Evolutionary conservation across 92 coral and sea anemone genomes (phyloP).

Genomic region (Umimayanthus chanpuru): DNA sequence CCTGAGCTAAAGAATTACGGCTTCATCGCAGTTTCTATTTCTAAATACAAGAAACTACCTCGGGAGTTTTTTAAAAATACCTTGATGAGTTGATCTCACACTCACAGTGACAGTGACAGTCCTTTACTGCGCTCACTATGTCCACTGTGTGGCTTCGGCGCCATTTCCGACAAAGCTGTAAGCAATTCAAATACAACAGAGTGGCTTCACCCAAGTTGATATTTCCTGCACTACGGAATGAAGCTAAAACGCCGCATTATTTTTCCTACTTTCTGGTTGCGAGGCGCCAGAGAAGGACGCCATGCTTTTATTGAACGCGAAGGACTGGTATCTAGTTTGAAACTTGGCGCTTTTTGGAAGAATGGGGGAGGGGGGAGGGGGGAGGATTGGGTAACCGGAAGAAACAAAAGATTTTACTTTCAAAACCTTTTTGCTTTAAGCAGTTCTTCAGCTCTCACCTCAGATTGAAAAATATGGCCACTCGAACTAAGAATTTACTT

Average conservation of each 20-base stretch:
- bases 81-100: not conserved
- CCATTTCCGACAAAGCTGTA: not conserved
- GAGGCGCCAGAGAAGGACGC: not conserved
- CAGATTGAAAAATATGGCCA: no score
- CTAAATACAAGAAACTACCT: not conserved
- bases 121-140: not conserved
- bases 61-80: not conserved
- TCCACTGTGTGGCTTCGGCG: not conserved
- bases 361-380: no score
- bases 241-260: constrained; percentile 1
- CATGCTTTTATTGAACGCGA: not conserved
- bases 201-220: not conserved
- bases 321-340: constrained; percentile 12
- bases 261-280: constrained; percentile 5
- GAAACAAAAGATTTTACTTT: no score
- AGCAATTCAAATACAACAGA: not conserved
- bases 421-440: no score
- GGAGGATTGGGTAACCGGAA: no score
- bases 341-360: no score
- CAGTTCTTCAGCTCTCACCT: no score
- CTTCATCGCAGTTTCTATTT: not conserved
- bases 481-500: no score
- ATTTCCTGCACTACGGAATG: not conserved
- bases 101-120: not conserved
- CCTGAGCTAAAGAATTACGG: not conserved